phyloP scores from a whole-genome alignment of 1,140 invertebrate species.

The Colletes gigas region DNA sequence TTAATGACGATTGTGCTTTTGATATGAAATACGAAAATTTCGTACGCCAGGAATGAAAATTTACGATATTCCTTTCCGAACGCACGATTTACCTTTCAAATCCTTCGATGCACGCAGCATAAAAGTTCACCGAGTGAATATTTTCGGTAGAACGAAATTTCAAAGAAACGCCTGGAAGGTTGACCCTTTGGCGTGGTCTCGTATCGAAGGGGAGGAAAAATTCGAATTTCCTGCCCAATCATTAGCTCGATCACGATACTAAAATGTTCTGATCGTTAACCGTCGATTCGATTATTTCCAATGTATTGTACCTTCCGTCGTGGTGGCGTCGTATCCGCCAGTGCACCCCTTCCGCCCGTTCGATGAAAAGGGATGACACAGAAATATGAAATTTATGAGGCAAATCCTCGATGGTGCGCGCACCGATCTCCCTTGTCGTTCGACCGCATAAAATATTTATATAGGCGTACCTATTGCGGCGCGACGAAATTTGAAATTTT shows the following conservation, averaged over 20 bases:
- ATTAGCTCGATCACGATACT: neutral
- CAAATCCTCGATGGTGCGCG: neutral
- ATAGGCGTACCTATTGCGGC: conserved; percentile 41
- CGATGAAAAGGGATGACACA: conserved; percentile 32
- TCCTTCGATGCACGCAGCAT: neutral
- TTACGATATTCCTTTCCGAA: neutral
- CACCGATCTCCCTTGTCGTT: conserved; percentile 35
- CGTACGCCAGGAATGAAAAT: neutral
- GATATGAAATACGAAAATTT: neutral
- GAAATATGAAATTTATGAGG: conserved; percentile 38
- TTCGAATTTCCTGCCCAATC: too few species aligned
- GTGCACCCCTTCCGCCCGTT: neutral
- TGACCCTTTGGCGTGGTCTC: neutral
- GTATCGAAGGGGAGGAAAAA: neutral
- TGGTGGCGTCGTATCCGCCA: neutral
- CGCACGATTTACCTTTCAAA: neutral
- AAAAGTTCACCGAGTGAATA: neutral
- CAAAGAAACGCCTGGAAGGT: neutral
- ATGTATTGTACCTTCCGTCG: neutral
- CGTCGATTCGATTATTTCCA: neutral
- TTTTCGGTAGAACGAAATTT: neutral
- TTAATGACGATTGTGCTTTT: neutral
- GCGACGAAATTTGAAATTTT: conserved; percentile 63
- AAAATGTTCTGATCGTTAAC: too few species aligned
- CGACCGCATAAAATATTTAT: conserved; percentile 62